These are phyloP conservation scores for Anguilla marmorata DNA, from an alignment of 2,797 vertebrate genomes.

Conservation along the genomic window DNA sequence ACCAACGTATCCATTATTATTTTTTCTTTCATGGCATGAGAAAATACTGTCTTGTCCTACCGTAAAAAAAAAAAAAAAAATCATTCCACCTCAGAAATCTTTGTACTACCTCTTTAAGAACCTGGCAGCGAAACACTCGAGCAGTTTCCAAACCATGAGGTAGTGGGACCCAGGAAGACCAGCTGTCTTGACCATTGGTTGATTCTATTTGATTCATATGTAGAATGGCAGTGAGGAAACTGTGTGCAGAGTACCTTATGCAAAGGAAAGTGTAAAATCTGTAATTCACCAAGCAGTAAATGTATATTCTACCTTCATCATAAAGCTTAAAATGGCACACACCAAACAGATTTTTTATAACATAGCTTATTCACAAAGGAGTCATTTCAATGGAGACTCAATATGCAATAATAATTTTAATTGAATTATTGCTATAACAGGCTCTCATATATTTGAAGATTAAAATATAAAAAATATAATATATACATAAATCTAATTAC, in stretches of 20 bases:
- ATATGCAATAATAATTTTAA: slow-evolving; percentile 56
- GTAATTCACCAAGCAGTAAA: slow-evolving; percentile 44
- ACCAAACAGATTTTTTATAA: slow-evolving; percentile 48
- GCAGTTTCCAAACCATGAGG: slow-evolving; percentile 35
- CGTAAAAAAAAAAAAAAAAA: slow-evolving; percentile 20
- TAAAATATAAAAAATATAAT: slow-evolving; percentile 45
- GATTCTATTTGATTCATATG: slow-evolving; percentile 26
- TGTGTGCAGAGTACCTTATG: slow-evolving; percentile 47
- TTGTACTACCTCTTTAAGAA: slow-evolving; percentile 70
- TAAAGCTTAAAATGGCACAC: slow-evolving; percentile 28
- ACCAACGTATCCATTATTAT: slow-evolving; percentile 16
- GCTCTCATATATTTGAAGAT: slow-evolving; percentile 35
- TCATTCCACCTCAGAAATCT: slow-evolving; percentile 48
- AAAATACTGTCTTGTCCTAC: slow-evolving; percentile 24
- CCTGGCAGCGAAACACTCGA: slow-evolving; percentile 49
- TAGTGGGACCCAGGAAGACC: slow-evolving; percentile 31
- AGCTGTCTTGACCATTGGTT: slow-evolving; percentile 33
- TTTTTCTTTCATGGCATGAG: slow-evolving; percentile 21
- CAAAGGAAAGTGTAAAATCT: slow-evolving; percentile 49
- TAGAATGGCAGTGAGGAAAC: slow-evolving; percentile 28
- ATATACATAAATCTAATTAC: slow-evolving; percentile 54
- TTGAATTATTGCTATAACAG: slow-evolving; percentile 36
- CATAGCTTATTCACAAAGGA: slow-evolving; percentile 43
- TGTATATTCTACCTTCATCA: slow-evolving; percentile 46
- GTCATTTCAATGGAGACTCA: slow-evolving; percentile 67